Evolutionary conservation across 2,888 invertebrate genomes (phyloP), one percentile per base, ranked within the genome.

Genomic region (Diarsia dahlii): DNA sequence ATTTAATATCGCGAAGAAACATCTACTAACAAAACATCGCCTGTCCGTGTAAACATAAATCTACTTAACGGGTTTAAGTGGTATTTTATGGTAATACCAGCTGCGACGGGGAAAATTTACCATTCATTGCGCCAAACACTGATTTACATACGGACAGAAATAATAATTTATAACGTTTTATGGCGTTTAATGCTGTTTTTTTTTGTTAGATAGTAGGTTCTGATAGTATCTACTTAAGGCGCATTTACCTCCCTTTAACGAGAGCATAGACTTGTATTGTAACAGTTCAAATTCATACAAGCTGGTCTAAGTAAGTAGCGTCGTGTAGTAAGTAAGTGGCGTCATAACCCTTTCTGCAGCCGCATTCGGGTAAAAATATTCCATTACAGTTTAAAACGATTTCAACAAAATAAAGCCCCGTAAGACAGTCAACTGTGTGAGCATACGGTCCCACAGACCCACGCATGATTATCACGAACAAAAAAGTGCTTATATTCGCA

Each of bases 81-180:
- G 84, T 83, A 88, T 91, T 91, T 91, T 91, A 91, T 91, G 91
- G 84, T 88, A 90, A 91, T 91, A 76, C 72, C 78, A 75, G 70
- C 79, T 83, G 83, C 74, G 84, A 85, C 77, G 70, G 84, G 83
- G 86, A 78, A 86, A 84, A 90, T 90, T 90, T 85, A 85, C 87
- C 85, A 89, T 90, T 89, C 88, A 89, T 90, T 84, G 86, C 87
- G 84, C 88, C 88, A 88, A 89, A 89, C 87, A 76, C 86, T 78
- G 87, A 89, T 89, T 84, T 85, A 84, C 71, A 76, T 69, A 76
- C 67, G 62, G 64, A 76, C 75, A 70, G 69, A 74, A 78, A 87
- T 71, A 72, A 84, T 80, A 79, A 84, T 76, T 81, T 76, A 71
- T 76, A 73, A 56, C 58, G 68, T 79, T 82, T 82, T 74, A 80